Conservation (phyloP, 2,113 vertebrate genomes). For the Chascanopsetta lugubris region DNA sequence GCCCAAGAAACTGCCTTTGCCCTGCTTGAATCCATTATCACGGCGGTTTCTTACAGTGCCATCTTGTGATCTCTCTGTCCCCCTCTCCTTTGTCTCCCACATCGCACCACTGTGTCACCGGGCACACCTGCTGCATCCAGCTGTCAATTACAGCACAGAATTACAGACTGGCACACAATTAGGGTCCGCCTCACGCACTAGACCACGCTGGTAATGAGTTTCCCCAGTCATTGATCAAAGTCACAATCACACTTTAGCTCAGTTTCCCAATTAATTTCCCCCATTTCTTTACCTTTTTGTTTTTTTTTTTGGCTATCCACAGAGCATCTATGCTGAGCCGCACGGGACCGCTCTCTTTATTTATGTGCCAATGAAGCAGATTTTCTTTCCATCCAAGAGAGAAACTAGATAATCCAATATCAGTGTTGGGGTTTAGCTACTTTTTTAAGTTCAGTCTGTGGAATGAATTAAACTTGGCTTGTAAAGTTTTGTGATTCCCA, state of each 20-base stretch:
- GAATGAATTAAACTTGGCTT: conserved; percentile 3
- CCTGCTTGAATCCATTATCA: conserved; percentile 11
- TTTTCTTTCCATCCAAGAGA: conserved; percentile 2
- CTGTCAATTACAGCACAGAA: conserved; percentile 78
- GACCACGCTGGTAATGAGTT: conserved; percentile 78
- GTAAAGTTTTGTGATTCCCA: conserved; percentile 1
- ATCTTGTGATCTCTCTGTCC: conserved; percentile 52
- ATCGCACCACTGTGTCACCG: conserved; percentile 51
- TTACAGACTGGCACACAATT: conserved; percentile 78
- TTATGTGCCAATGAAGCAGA: conserved; percentile 18
- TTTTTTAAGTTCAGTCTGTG: conserved; percentile 3
- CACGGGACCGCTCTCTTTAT: conserved; percentile 43
- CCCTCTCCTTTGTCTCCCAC: conserved; percentile 57
- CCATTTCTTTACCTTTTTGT: background rate
- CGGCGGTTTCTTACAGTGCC: conserved; percentile 23
- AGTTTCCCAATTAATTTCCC: conserved; percentile 74
- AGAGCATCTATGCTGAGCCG: conserved; percentile 29
- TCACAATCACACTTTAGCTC: conserved; percentile 72
- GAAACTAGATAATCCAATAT: conserved; percentile 19
- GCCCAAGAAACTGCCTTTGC: conserved; percentile 1
- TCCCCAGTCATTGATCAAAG: conserved; percentile 84
- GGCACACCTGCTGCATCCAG: conserved; percentile 81
- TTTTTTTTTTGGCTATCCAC: conserved; percentile 23
- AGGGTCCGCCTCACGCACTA: conserved; percentile 68
- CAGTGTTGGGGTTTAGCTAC: conserved; percentile 3